Conservation (phyloP, 2,797 vertebrate genomes). For the Acipenser ruthenus region DNA sequence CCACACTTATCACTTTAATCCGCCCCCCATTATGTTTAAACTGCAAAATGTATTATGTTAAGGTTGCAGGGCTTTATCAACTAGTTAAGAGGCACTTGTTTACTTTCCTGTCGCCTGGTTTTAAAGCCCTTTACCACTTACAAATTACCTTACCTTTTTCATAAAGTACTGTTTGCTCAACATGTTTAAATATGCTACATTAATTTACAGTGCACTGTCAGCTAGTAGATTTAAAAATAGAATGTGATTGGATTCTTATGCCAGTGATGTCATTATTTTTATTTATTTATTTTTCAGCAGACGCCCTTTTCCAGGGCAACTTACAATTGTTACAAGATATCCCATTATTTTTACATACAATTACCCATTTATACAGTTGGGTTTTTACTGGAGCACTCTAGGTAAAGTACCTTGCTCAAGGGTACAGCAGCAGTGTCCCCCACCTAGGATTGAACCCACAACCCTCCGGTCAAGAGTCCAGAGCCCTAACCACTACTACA, state of each 20-base stretch:
- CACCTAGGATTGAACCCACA: no score
- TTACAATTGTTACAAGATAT: slow-evolving; percentile 3
- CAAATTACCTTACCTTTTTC: slow-evolving; percentile 1
- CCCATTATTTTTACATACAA: slow-evolving; percentile 3
- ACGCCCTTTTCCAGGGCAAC: no score
- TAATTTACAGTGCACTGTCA: slow-evolving; percentile 19
- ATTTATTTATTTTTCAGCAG: background rate
- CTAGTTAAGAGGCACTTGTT: background rate
- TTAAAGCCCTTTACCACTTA: slow-evolving; percentile 7
- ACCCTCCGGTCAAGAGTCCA: no score
- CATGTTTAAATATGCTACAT: slow-evolving; percentile 21
- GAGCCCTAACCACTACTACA: no score
- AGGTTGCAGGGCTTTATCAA: no score
- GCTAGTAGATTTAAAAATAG: slow-evolving; percentile 22
- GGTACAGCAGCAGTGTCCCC: no score
- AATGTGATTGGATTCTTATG: slow-evolving; percentile 12
- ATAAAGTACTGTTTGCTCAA: slow-evolving; percentile 18
- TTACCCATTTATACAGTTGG: no score
- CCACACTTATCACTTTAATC: no score
- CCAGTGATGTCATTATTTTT: slow-evolving; percentile 16
- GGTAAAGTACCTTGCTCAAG: no score
- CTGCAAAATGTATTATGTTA: no score
- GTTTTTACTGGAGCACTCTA: no score
- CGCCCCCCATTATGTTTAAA: no score
- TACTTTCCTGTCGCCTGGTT: slow-evolving; percentile 4